Conservation (phyloP, 2,888 invertebrate species). For the Dorcus hopei region DNA sequence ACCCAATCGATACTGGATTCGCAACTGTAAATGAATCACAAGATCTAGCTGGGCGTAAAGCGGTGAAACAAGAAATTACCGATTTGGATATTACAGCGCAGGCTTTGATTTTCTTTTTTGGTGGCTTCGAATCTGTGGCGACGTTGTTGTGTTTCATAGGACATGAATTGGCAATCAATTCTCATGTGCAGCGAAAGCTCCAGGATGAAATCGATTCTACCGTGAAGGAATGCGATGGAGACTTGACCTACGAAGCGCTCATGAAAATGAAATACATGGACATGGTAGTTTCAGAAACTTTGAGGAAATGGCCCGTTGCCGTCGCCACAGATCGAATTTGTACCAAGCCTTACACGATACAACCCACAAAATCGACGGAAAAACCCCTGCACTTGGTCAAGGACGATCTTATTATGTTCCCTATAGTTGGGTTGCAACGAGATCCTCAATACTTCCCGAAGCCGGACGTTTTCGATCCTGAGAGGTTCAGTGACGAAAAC, state of each 20-base stretch:
- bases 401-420: conserved; percentile 26
- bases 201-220: conserved; percentile 52
- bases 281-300: conserved; percentile 25
- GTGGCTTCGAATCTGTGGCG: conserved; percentile 51
- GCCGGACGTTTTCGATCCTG: conserved; percentile 38
- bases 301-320: conserved; percentile 35
- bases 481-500: conserved; percentile 53
- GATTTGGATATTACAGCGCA: conserved; percentile 36
- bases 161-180: conserved; percentile 47
- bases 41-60: conserved; percentile 12
- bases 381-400: conserved; percentile 17
- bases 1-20: conserved; percentile 25
- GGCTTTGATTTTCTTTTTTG: conserved; percentile 46
- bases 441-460: conserved; percentile 34
- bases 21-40: conserved; percentile 33
- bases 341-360: conserved; percentile 27
- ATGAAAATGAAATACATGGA: conserved; percentile 44
- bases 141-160: conserved; percentile 43
- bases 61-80: neutral
- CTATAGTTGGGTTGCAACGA: conserved; percentile 32
- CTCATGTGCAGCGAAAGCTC: conserved; percentile 53
- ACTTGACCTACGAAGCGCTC: conserved; percentile 52
- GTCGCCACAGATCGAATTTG: conserved; percentile 27
- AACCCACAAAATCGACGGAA: conserved; percentile 20
- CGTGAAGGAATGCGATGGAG: conserved; percentile 43